Evolutionary conservation across 2,888 invertebrate genomes (phyloP), one percentile per base, ranked within the genome.

Genomic region (Alloscopus bannaensis): DNA sequence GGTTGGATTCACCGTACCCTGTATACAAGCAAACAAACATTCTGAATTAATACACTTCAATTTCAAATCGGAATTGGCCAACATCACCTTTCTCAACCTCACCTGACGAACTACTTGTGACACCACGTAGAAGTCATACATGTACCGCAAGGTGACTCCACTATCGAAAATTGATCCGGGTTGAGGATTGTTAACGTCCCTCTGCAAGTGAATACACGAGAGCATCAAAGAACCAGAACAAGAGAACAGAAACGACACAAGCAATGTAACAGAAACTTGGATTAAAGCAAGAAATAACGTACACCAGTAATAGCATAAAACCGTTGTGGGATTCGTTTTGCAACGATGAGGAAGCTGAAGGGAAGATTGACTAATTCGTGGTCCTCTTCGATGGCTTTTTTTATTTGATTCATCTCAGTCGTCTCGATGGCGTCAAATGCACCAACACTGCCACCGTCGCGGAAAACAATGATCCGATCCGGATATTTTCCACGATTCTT

Each of bases 371-470:
- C n/a, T n/a, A n/a, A n/a, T 4, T 95, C 93, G 0, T 18, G 13
- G 4, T 40, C 22, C 3, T 52, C 47, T 0, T n/a, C 87, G 87
- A 93, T 94, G 62, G 91, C 90, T 0, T 90, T 87, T 81, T 90
- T 86, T 83, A 96, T 88, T 86, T 95, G 97, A 0, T 92, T 91
- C 0, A 96, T 91, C 89, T 99, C 98, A 87, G 94, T 94, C 1
- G 93, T 90, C 13, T 90, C 88, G 3, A 95, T 91, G 0, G 91
- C 87, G 2, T 92, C 91, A 28, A 98, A 87, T 86, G 96, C 93
- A 0, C 97, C 96, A 87, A 98, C 96, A 2, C 96, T 94, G 0
- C 98, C 95, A 42, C 98, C 98, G 88, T 99, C 98, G 77, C 98
- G 91, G 89, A 93, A 98, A 40, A 98, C 92, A 8, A 98, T 91